These are phyloP conservation scores for Microcebus jonahi DNA, from an alignment of 2,113 vertebrate species.

Conservation along the genomic window DNA sequence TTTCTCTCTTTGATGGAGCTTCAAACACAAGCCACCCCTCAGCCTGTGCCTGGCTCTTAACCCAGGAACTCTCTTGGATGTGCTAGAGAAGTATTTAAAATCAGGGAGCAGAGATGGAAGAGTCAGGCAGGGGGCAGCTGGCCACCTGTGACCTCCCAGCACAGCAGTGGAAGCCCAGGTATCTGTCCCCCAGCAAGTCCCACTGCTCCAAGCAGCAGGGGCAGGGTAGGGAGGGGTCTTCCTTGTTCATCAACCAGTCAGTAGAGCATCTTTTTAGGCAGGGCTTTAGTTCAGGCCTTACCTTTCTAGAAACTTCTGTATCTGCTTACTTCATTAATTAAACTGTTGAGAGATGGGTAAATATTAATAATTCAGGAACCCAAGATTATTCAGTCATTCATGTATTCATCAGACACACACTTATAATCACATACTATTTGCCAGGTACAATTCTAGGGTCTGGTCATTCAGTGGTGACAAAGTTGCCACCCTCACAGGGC, in stretches of 20 bases:
- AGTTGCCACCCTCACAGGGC: neutral
- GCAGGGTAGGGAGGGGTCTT: neutral
- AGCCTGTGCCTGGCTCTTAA: neutral
- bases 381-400: neutral
- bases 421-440: neutral
- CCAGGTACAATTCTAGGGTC: neutral
- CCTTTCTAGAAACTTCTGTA: neutral
- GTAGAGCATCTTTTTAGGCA: neutral
- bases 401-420: neutral
- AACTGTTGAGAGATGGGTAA: neutral
- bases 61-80: neutral
- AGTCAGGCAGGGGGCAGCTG: neutral
- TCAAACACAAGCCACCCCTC: neutral
- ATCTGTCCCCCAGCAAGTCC: neutral
- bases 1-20: neutral
- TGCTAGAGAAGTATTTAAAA: neutral
- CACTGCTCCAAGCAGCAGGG: neutral
- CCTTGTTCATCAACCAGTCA: neutral
- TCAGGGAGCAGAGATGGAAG: neutral
- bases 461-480: neutral
- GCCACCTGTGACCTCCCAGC: neutral
- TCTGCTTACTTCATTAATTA: neutral
- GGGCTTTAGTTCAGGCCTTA: neutral
- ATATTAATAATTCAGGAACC: neutral
- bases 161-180: neutral